Percentiles rank a stretch among this genome's conserved stretches.
Evolutionary conservation across 2,797 vertebrate genomes (phyloP).

Genomic region (Anisognathus igniventris): DNA sequence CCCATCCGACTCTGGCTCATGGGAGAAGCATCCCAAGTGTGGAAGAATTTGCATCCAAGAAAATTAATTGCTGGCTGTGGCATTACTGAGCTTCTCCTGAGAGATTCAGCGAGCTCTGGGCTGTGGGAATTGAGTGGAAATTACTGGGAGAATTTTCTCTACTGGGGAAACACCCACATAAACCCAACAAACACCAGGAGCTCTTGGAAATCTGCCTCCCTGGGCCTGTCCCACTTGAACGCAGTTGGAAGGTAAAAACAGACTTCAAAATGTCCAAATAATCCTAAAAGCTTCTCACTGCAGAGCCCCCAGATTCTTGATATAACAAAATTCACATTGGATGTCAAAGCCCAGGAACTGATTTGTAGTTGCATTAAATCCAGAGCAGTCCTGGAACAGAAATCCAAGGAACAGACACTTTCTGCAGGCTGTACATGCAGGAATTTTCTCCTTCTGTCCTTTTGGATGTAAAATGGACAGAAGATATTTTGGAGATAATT

Average conservation of each 20-base stretch:
- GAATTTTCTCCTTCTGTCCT: neutral
- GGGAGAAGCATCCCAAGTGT: neutral
- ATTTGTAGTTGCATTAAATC: constrained; percentile 33
- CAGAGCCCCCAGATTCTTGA: neutral
- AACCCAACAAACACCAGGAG: neutral
- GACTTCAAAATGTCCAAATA: constrained; percentile 36
- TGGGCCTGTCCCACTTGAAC: neutral
- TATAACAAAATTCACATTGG: constrained; percentile 37
- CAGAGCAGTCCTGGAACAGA: neutral
- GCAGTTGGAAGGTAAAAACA: constrained; percentile 2
- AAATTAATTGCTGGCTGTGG: neutral
- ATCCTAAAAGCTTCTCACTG: constrained; percentile 48
- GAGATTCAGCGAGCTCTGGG: neutral
- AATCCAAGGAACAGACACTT: neutral
- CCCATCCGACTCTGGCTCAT: accelerated
- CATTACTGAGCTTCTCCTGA: neutral
- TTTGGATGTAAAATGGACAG: neutral
- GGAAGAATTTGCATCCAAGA: neutral
- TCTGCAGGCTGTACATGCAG: neutral
- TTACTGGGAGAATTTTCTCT: neutral
- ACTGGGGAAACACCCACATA: neutral
- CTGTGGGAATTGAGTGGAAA: neutral
- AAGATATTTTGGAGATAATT: neutral
- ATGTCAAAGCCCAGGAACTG: constrained; percentile 36
- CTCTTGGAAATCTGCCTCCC: neutral